Percentiles rank a stretch among this genome's conserved stretches.
These are phyloP conservation scores for Euphydryas editha DNA, from an alignment of 2,888 invertebrate genomes.

Conservation along the genomic window DNA sequence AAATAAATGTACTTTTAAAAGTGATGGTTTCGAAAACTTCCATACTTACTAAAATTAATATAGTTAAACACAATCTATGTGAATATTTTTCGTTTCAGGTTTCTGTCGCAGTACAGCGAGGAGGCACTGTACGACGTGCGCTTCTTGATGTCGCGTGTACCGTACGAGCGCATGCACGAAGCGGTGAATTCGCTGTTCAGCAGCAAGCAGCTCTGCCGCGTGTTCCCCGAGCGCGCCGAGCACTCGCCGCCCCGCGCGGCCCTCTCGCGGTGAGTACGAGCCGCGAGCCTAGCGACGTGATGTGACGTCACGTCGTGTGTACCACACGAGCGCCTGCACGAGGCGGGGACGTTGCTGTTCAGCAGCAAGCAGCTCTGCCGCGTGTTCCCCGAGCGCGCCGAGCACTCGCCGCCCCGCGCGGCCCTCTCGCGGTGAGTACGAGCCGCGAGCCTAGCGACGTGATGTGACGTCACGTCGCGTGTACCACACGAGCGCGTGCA, in stretches of 20 bases:
- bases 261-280: slow-evolving; percentile 53
- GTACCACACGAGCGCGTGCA: slow-evolving; percentile 47
- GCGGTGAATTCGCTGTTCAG: slow-evolving; percentile 64
- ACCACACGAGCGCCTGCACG: slow-evolving; percentile 73
- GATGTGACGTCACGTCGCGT: slow-evolving; percentile 72
- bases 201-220: slow-evolving; percentile 56
- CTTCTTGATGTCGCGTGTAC: slow-evolving; percentile 72
- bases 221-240: slow-evolving; percentile 60
- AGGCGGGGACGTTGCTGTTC: slow-evolving; percentile 64
- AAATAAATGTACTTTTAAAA: no score
- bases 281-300: slow-evolving; percentile 45
- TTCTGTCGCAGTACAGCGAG: slow-evolving; percentile 48
- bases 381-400: no score
- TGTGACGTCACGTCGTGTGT: slow-evolving; percentile 74
- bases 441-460: slow-evolving; percentile 22
- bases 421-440: no score
- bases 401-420: no score
- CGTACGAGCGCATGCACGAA: slow-evolving; percentile 73
- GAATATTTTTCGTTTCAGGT: slow-evolving; percentile 52
- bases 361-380: slow-evolving; percentile 54
- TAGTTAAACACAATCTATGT: no score
- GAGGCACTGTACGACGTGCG: slow-evolving; percentile 64
- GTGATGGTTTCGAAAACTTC: no score
- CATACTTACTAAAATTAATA: no score
- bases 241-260: slow-evolving; percentile 52